These are phyloP conservation scores for Sternarchorhynchus goeldii DNA, from an alignment of 2,797 vertebrate genomes.

Conservation along the genomic window DNA sequence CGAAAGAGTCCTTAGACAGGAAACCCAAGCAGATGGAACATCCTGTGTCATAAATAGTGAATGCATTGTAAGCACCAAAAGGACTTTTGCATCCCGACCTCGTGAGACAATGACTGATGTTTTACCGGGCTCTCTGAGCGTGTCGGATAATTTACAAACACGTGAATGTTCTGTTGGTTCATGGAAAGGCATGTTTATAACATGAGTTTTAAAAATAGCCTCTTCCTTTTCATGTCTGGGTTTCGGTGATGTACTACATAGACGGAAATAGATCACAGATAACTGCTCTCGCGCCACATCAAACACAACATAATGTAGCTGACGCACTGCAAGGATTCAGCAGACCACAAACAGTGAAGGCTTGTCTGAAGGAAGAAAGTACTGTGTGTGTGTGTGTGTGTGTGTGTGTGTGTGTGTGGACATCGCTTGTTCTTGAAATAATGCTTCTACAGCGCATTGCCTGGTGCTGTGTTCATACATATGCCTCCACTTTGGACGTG, in stretches of 20 bases:
- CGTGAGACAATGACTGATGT: slow-evolving; percentile 61
- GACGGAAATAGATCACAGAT: slow-evolving; percentile 28
- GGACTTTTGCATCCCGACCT: slow-evolving; percentile 41
- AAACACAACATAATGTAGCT: slow-evolving; percentile 4
- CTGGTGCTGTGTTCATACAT: neutral
- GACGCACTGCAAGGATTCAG: slow-evolving; percentile 7
- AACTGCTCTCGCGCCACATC: slow-evolving; percentile 26
- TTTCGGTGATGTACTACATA: slow-evolving; percentile 12
- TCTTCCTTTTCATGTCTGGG: slow-evolving; percentile 38
- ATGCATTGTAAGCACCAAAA: slow-evolving; percentile 64
- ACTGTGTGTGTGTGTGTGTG: neutral
- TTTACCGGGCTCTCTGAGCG: slow-evolving; percentile 62
- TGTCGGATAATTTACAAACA: slow-evolving; percentile 60
- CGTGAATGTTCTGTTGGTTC: slow-evolving; percentile 43
- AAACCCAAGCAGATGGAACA: slow-evolving; percentile 72
- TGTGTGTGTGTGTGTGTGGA: neutral
- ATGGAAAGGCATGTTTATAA: slow-evolving; percentile 43
- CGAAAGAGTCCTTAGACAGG: slow-evolving; percentile 58
- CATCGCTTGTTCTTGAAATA: neutral
- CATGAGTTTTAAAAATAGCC: slow-evolving; percentile 43
- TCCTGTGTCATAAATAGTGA: slow-evolving; percentile 73
- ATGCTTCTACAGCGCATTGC: neutral
- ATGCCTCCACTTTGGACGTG: neutral
- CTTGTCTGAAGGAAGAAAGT: slow-evolving; percentile 2
- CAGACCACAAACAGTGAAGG: slow-evolving; percentile 15